phyloP scores from a whole-genome alignment of 2,797 vertebrate species.

The Epinephelus awoara region DNA sequence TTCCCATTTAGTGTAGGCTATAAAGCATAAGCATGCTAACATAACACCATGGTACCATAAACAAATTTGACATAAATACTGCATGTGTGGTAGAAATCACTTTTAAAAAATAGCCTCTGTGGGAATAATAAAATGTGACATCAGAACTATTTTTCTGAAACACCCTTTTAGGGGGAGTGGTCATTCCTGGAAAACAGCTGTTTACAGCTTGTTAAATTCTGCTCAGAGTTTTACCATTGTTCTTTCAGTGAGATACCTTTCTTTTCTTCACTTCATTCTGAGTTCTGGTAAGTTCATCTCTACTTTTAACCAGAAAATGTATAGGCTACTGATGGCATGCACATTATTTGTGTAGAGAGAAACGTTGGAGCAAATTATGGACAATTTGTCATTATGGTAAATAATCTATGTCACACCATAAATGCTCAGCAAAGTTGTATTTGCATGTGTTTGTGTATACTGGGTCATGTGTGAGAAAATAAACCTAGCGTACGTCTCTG shows the following conservation, averaged over 20 bases:
- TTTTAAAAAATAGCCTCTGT: neutral
- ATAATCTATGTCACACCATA: neutral
- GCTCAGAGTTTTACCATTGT: neutral
- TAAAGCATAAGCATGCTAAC: too few relatives aligned
- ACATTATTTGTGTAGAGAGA: neutral
- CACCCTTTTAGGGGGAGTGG: too few relatives aligned
- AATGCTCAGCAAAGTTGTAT: neutral
- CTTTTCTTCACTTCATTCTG: neutral
- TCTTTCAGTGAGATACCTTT: neutral
- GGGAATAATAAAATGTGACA: neutral
- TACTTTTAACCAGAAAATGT: neutral
- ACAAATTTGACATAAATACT: too few relatives aligned
- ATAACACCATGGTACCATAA: too few relatives aligned
- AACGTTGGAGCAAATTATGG: too few relatives aligned
- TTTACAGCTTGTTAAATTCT: neutral
- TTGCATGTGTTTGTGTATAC: too few relatives aligned
- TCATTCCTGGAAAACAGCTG: too few relatives aligned
- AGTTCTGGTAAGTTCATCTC: conserved; percentile 29
- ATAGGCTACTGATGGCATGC: neutral
- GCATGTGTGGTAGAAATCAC: too few relatives aligned
- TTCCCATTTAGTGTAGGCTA: too few relatives aligned
- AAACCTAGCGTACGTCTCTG: too few relatives aligned
- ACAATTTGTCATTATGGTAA: neutral
- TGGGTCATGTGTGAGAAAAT: too few relatives aligned
- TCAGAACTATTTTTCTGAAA: too few relatives aligned